A percentile compares a stretch with the other conserved stretches of the same genome.
Evolutionary conservation across 2,888 invertebrate species (phyloP).

Genomic region (Phanerotoma sp.): DNA sequence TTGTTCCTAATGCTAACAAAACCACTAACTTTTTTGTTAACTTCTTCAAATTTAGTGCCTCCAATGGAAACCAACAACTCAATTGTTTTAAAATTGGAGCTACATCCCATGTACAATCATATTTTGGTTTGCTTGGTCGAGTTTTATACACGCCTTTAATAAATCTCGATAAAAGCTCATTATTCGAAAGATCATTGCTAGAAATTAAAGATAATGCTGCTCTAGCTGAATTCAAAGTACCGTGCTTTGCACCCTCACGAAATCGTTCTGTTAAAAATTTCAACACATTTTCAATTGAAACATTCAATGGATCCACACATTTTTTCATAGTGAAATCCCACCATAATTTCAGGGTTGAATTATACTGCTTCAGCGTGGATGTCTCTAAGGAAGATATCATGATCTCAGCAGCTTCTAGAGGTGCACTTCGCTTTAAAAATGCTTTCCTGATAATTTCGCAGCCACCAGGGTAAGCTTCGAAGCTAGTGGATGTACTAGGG

Average conservation of each 20-base stretch:
- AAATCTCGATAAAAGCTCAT: neutral
- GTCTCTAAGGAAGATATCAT: slow-evolving; percentile 30
- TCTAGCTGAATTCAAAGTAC: slow-evolving; percentile 27
- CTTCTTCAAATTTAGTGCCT: slow-evolving; percentile 17
- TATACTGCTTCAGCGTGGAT: slow-evolving; percentile 34
- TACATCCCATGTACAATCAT: neutral
- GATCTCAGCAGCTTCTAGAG: slow-evolving; percentile 20
- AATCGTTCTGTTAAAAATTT: slow-evolving; percentile 24
- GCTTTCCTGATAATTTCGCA: neutral
- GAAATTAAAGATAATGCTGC: slow-evolving; percentile 29
- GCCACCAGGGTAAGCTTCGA: neutral
- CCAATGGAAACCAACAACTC: slow-evolving; percentile 13
- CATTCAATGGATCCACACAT: neutral
- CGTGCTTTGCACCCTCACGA: slow-evolving; percentile 23
- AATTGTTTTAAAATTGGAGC: slow-evolving; percentile 7
- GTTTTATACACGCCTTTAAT: neutral
- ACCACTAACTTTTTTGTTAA: slow-evolving; percentile 22
- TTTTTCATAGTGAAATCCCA: slow-evolving; percentile 23
- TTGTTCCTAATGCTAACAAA: slow-evolving; percentile 22
- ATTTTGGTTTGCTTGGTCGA: neutral
- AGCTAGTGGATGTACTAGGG: slow-evolving; percentile 32
- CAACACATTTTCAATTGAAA: slow-evolving; percentile 2
- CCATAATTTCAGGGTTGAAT: slow-evolving; percentile 31
- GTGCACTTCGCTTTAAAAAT: neutral
- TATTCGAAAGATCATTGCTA: neutral